These are phyloP conservation scores for Neosilurus hyrtlii DNA, from an alignment of 2,797 vertebrate genomes.

Conservation along the genomic window DNA sequence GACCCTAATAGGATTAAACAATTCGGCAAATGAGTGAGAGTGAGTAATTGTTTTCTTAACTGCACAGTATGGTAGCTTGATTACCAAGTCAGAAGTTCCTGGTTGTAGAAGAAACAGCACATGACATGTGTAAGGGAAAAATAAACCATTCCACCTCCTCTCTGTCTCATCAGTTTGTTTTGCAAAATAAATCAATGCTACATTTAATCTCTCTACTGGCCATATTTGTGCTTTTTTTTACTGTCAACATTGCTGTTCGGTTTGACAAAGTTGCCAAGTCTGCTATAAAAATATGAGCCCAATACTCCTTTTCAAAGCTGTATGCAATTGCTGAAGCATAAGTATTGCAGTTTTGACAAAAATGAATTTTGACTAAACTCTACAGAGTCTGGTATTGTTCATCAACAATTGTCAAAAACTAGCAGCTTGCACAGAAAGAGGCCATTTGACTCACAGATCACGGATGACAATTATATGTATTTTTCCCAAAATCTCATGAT, in stretches of 20 bases:
- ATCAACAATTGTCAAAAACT: background rate
- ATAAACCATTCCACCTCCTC: background rate
- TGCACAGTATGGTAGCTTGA: background rate
- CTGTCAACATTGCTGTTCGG: background rate
- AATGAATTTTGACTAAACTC: background rate
- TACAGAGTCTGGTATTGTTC: background rate
- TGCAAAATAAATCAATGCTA: background rate
- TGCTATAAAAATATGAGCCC: background rate
- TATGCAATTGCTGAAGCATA: background rate
- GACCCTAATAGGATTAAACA: background rate
- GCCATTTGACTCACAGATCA: background rate
- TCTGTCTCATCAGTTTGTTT: background rate
- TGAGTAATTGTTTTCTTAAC: background rate
- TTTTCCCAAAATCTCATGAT: background rate
- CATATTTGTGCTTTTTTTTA: background rate
- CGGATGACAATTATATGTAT: background rate
- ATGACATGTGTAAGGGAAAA: background rate
- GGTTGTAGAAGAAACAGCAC: background rate
- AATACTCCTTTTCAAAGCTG: background rate
- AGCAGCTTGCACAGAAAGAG: background rate
- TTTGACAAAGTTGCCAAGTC: background rate
- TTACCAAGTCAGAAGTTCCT: slow-evolving; percentile 6
- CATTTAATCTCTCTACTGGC: background rate
- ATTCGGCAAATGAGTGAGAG: too few relatives aligned
- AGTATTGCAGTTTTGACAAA: background rate